Percentiles rank a stretch among this genome's conserved stretches.
Conservation (phyloP, 1,140 invertebrate genomes). For the Calliopsis andreniformis region DNA sequence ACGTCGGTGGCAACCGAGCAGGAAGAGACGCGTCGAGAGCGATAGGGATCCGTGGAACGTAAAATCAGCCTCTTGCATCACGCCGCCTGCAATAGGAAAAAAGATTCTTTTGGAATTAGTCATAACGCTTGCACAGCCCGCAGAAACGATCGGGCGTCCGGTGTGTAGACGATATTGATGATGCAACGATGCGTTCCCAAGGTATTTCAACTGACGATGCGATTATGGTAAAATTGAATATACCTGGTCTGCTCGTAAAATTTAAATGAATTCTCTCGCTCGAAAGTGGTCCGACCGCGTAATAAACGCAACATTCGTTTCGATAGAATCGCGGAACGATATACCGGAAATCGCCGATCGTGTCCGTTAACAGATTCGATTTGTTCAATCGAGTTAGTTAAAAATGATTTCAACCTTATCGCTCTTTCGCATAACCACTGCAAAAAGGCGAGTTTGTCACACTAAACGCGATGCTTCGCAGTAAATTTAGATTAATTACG, state of each 20-base stretch:
- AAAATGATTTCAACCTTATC: too few species aligned
- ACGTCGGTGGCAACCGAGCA: neutral
- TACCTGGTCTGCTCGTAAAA: neutral
- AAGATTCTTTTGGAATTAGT: constrained; percentile 32
- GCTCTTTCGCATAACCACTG: too few species aligned
- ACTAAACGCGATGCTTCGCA: too few species aligned
- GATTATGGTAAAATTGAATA: constrained; percentile 11
- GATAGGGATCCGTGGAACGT: constrained; percentile 1
- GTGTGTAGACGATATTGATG: constrained; percentile 15
- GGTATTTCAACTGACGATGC: constrained; percentile 2
- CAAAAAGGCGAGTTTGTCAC: too few species aligned
- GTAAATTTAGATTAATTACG: too few species aligned
- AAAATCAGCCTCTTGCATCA: constrained; percentile 27
- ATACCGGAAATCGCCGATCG: neutral
- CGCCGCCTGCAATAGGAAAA: neutral
- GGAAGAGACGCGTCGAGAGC: neutral
- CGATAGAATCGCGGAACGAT: constrained; percentile 7
- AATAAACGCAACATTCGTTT: constrained; percentile 8
- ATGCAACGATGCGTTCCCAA: constrained; percentile 20
- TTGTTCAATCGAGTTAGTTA: neutral
- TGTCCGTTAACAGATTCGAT: neutral
- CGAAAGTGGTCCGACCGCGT: constrained; percentile 3
- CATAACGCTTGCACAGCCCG: neutral
- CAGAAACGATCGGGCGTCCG: neutral
- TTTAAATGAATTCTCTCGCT: neutral